Evolutionary conservation across 2,113 vertebrate genomes (phyloP), one percentile per base, ranked within the genome.

Genomic region (Anser cygnoides): DNA sequence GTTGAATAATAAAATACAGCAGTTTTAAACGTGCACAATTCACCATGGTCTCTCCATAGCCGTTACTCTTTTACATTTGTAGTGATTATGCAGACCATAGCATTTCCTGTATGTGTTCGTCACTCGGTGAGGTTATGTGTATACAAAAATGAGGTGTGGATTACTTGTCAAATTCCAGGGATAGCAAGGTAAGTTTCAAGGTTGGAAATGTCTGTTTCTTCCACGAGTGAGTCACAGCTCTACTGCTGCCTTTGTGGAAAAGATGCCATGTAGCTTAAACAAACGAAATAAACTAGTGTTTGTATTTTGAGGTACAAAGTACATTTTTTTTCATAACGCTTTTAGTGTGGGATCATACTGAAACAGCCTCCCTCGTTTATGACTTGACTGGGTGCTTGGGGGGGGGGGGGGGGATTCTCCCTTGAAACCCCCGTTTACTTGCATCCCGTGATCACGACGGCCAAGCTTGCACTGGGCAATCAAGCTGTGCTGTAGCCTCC

Each of bases 21-120:
- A 46, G 43, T 52, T 73, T 55, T 59, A 57, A 84, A 62, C 7
- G 3, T 25, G 35, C 15, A 74, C 21, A 70, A 77, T 62, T 76
- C 67, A 70, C 19, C 39, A 5, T 4, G 7, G 25, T 70, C 17
- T 41, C 13, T 55, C 31, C 26, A 10, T 4, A 57, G 26, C 31
- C 16, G 39, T 52, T 43, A 28, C 13, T 4, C 28, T 17, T 41
- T 46, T 29, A 18, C 23, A 57, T 35, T 54, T 19, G 28, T 31
- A 44, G 6, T 26, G 2, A 52, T 79, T 37, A 20, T 23, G 13
- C 8, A 2, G 35, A 6, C 59, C 5, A 2, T 5, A 28, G 39
- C 6, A 1, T 31, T 89, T 65, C 10, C 16, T 35, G 0, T 25
- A 5, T 21, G 5, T n/a, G 19, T 28, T 33, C n/a, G 71, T 72